Evolutionary conservation across 1,140 invertebrate genomes (phyloP).

Genomic region (Sarcophaga peregrina): DNA sequence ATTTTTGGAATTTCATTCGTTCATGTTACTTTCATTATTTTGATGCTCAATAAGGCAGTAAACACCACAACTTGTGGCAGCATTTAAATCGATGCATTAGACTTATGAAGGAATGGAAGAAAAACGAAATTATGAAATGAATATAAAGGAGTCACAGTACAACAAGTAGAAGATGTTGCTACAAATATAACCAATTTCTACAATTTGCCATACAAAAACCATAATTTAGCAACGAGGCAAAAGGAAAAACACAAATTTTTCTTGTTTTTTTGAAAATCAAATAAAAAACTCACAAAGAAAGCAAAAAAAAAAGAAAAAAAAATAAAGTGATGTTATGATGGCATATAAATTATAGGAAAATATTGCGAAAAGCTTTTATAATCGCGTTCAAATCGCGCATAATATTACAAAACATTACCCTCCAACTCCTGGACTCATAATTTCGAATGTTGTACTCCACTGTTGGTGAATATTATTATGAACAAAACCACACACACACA

Average conservation of each 20-base stretch:
- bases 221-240: constrained; percentile 24
- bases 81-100: constrained; percentile 43
- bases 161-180: neutral
- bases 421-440: neutral
- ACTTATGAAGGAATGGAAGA: neutral
- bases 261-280: too few species aligned
- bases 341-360: constrained; percentile 64
- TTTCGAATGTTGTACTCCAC: neutral
- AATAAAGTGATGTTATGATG: constrained; percentile 19
- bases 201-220: constrained; percentile 17
- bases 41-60: constrained; percentile 16
- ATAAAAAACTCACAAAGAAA: too few species aligned
- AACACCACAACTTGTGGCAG: constrained; percentile 1
- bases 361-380: constrained; percentile 67
- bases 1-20: constrained; percentile 63
- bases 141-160: neutral
- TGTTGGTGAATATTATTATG: too few species aligned
- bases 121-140: neutral
- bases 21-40: constrained; percentile 43
- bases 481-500: too few species aligned
- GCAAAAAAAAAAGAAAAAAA: neutral
- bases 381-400: constrained; percentile 65
- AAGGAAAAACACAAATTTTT: neutral
- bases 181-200: neutral
- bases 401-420: constrained; percentile 53